Base-by-base conservation (phyloP, 2,113 vertebrate species). In the Pelobates fuscus region DNA sequence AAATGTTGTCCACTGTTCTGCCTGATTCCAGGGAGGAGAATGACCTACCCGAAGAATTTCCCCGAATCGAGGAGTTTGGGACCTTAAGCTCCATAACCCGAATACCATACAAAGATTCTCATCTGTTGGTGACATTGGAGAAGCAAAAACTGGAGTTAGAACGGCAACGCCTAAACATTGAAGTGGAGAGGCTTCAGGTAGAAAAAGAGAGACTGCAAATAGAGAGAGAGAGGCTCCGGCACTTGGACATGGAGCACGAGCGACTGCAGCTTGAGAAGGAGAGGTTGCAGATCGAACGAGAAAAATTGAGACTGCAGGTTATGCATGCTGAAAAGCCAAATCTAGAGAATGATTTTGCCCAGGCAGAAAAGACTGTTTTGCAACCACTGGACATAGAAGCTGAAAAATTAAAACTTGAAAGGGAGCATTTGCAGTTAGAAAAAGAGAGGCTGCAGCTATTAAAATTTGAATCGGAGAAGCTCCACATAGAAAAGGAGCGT, bases 401-500 rank as follows among this genome's bases (percentile, higher is more conserved):
- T 0, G 94, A 95, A 69, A 94, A 94, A 85, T 69, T 98, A 52
- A 96, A 93, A 86, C 89, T 98, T 3, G 95, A 98, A 83, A 92
- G 93, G 71, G 96, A 96, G 82, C 91, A 94, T 57, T 88, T 96
- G 78, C 94, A 95, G 69, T 84, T 98, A 65, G 94, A 97, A 71
- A 96, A 96, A 17, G 95, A 98, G 73, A 88, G 94, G 77, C 88
- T 98, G 77, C 96, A 97, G 82, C 95, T 97, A 77, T 83, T 96
- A 1, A 97, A 95, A 80, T 96, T 96, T 71, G 96, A 96, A 80
- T 92, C 93, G 0, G 93, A 96, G 78, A 91, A 95, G 81, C 88
- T 96, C 78, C 94, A 97, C 87, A 95, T 97, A 29, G 96, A 97
- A 82, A 94, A 95, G 86, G 95, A 98, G 24, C 93, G 93, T 64